Evolutionary conservation across 2,113 vertebrate genomes (phyloP), one percentile per base, ranked within the genome.

Genomic region (Paradisaea rubra): DNA sequence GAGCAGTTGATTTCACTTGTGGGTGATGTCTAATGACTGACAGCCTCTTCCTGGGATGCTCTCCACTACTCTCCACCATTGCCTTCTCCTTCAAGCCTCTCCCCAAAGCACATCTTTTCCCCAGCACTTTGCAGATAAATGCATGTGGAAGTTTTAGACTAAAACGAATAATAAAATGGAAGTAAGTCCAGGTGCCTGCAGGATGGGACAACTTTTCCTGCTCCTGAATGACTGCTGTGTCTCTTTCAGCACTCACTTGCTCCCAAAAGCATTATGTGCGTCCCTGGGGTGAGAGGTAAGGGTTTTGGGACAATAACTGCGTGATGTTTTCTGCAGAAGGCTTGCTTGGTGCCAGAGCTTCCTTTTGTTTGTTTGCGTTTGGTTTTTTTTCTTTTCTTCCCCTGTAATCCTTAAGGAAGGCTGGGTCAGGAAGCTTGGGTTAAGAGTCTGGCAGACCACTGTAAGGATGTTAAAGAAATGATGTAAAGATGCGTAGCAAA

Each of bases 11-110:
- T 86, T 73, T 91, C 74, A 78, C n/a, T 44, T 57, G 57, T 61
- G 44, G 22, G 37, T 52, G 49, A 81, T 50, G 9, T 24, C 39
- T 74, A 37, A 82, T 41, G 45, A 45, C 28, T 35, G 65, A 65
- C 13, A 65, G 57, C 8, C 63, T 92, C 24, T 66, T 69, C 23
- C 81, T 82, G 61, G 73, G 27, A 13, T 8, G 35, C 21, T 35
- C 5, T 68, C 24, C 10, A 7, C 9, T 11, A 52, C 37, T 60
- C 25, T 45, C 23, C 16, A 50, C 7, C 1, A 0, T 7, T 76
- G 37, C 24, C 30, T 10, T 59, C 11, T 52, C 12, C 37, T 91
- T 41, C 45, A 65, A 72, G 17, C 45, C 47, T 77, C 47, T 81
- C 31, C 52, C 71, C 15, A 49, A 60, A 76, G 7, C 15, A 7